Percentiles rank a stretch among this genome's conserved stretches.
Conservation (phyloP, 2,797 vertebrate species). For the Microcaecilia unicolor region DNA sequence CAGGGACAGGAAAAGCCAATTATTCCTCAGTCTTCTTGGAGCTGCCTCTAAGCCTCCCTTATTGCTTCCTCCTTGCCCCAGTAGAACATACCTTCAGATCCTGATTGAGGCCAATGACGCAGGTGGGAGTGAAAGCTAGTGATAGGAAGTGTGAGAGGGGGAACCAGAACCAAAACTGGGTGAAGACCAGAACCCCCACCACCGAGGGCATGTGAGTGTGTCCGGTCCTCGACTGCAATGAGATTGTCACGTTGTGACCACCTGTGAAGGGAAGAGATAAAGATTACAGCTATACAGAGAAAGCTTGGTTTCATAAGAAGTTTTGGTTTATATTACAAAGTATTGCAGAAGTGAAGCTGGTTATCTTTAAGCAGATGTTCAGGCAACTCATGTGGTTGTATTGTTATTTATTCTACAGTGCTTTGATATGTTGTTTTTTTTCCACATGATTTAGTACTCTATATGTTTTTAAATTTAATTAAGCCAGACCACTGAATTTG, state of each 20-base stretch:
- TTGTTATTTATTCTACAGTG: no score
- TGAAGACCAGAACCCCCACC: constrained; percentile 94
- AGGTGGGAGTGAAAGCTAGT: constrained; percentile 88
- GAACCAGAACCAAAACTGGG: constrained; percentile 99
- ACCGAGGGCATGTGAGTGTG: constrained; percentile 97
- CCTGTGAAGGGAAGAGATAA: constrained; percentile 53
- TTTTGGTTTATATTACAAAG: no score
- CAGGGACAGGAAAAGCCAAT: not conserved
- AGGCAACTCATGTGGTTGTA: not conserved
- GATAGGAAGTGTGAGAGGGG: constrained; percentile 95
- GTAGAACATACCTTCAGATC: constrained; percentile 80
- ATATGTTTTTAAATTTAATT: no score
- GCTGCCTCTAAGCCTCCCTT: not conserved
- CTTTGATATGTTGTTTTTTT: no score
- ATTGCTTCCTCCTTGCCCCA: not conserved
- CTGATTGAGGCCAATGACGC: constrained; percentile 96
- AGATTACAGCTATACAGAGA: not conserved
- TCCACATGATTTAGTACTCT: no score
- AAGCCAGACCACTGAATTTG: no score
- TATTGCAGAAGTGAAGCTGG: not conserved
- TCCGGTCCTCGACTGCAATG: constrained; percentile 91
- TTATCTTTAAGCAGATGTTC: no score
- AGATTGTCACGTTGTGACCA: constrained; percentile 94
- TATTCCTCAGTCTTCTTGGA: not conserved
- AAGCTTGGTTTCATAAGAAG: no score